These are phyloP conservation scores for Thera obeliscata DNA, from an alignment of 2,888 invertebrate species.

Conservation along the genomic window DNA sequence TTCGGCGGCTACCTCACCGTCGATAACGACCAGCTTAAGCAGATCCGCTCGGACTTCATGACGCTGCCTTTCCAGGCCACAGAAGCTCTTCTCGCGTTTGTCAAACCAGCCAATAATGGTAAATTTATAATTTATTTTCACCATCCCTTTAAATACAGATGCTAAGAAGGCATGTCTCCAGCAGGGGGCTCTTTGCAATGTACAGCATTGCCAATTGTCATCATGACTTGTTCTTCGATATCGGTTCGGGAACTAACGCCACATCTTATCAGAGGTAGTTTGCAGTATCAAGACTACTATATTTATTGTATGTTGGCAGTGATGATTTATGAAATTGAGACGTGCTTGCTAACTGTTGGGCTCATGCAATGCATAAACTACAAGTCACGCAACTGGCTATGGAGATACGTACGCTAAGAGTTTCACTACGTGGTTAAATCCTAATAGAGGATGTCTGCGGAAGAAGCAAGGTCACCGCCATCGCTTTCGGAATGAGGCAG, in stretches of 20 bases:
- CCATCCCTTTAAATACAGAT: no score
- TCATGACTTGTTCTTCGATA: no score
- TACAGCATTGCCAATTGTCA: no score
- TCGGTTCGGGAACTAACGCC: neutral
- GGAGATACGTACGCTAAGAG: neutral
- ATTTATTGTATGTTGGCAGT: neutral
- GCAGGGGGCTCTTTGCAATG: no score
- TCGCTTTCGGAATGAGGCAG: neutral
- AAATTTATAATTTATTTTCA: conserved; percentile 26
- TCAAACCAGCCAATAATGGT: conserved; percentile 91
- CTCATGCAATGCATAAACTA: neutral
- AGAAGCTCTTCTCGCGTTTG: conserved; percentile 96
- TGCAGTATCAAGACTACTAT: no score
- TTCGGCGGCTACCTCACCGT: conserved; percentile 96
- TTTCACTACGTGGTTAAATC: neutral
- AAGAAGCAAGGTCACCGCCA: neutral
- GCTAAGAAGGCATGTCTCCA: no score
- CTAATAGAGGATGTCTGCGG: no score
- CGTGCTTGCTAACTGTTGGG: neutral
- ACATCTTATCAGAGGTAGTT: neutral
- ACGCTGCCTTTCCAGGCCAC: conserved; percentile 98
- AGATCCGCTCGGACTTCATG: conserved; percentile 97
- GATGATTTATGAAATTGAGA: neutral
- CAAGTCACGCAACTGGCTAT: neutral
- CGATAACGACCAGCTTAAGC: conserved; percentile 90